These are phyloP conservation scores for Lasioglossum morio DNA, from an alignment of 2,888 invertebrate genomes.

Conservation along the genomic window DNA sequence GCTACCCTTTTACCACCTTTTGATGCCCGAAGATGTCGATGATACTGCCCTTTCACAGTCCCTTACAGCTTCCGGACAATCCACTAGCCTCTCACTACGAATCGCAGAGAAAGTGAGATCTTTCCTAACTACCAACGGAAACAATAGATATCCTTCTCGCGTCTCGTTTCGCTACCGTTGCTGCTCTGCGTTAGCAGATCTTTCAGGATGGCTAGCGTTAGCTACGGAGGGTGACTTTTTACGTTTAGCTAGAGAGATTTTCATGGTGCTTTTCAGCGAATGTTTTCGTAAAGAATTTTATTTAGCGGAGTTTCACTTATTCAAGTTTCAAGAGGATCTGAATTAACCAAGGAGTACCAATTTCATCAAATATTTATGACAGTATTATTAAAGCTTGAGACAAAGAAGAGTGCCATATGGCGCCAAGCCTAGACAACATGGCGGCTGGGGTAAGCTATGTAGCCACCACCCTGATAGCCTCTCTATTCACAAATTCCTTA, in stretches of 20 bases:
- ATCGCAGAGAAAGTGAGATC: background rate
- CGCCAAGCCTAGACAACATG: background rate
- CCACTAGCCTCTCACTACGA: background rate
- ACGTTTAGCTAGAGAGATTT: background rate
- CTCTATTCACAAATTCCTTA: background rate
- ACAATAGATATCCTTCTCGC: background rate
- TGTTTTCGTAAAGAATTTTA: background rate
- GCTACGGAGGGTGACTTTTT: background rate
- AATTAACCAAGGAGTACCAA: background rate
- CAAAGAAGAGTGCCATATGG: background rate
- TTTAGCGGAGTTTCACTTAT: background rate
- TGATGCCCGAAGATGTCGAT: background rate
- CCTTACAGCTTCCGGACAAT: background rate
- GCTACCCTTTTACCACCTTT: conserved; percentile 13
- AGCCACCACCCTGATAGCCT: background rate
- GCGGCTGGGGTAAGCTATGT: background rate
- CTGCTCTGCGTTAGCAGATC: background rate
- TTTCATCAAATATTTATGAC: background rate
- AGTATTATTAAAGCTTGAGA: background rate
- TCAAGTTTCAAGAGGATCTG: background rate
- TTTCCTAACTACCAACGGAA: background rate
- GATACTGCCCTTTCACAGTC: background rate
- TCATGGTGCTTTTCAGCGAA: background rate
- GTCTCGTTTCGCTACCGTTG: background rate
- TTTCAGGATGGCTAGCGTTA: background rate